Evolutionary conservation across 2,888 invertebrate genomes (phyloP).

Genomic region (Petrophora chlorosata): DNA sequence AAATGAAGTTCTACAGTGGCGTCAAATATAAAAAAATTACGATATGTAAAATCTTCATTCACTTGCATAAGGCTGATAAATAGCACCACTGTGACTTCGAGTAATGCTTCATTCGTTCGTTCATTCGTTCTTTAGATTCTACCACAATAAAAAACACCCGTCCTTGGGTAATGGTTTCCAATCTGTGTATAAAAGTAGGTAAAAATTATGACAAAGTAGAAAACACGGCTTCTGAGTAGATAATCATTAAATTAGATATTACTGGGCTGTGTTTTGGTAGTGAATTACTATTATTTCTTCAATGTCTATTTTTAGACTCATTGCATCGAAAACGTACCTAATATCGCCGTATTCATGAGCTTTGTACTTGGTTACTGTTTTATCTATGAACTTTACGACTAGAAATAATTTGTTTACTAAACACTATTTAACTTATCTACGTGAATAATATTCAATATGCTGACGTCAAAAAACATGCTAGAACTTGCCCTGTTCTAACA

Average conservation of each 20-base stretch:
- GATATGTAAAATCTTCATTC: too few species aligned
- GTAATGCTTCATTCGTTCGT: neutral
- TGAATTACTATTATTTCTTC: too few species aligned
- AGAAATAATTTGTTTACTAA: neutral
- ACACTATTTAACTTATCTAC: too few species aligned
- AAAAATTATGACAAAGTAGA: neutral
- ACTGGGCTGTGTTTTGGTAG: constrained; percentile 10
- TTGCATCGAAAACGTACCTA: constrained; percentile 19
- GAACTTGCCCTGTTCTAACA: too few species aligned
- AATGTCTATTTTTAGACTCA: too few species aligned
- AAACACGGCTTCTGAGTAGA: constrained; percentile 9
- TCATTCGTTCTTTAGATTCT: neutral
- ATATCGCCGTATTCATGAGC: constrained; percentile 2
- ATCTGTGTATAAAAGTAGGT: neutral
- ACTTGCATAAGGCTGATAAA: too few species aligned
- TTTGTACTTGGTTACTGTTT: neutral
- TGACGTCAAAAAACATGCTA: too few species aligned
- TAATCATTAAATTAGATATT: neutral
- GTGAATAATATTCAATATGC: too few species aligned
- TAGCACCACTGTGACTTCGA: too few species aligned
- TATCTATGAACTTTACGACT: neutral
- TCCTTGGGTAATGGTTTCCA: constrained; percentile 34
- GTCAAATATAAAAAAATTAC: too few species aligned
- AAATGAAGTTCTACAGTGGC: too few species aligned
- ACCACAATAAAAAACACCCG: constrained; percentile 13